These are phyloP conservation scores for Characodon lateralis DNA, from an alignment of 2,797 vertebrate genomes.

Conservation along the genomic window DNA sequence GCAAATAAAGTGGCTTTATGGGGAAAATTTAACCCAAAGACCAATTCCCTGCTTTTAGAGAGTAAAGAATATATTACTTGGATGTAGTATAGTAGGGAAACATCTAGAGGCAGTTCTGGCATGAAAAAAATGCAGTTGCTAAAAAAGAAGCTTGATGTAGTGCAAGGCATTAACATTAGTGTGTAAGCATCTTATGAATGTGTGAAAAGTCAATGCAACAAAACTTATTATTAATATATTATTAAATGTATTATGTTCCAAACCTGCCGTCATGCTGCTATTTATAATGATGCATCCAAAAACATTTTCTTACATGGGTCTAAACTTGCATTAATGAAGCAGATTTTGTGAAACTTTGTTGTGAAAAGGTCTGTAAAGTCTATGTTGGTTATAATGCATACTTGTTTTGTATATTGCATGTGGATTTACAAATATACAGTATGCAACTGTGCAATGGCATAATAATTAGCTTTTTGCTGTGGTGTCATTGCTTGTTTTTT, in stretches of 20 bases:
- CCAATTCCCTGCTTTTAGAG: slow-evolving; percentile 45
- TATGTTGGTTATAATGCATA: not conserved
- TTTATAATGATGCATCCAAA: not conserved
- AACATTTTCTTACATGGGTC: not conserved
- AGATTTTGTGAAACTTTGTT: not conserved
- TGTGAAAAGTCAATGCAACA: slow-evolving; percentile 5
- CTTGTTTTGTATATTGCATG: too few relatives aligned
- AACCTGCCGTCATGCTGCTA: not conserved
- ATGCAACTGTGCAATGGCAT: too few relatives aligned
- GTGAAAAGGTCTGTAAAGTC: not conserved
- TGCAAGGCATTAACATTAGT: slow-evolving; percentile 35
- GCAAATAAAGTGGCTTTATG: slow-evolving; percentile 61
- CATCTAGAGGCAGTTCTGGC: slow-evolving; percentile 72
- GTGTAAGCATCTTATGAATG: slow-evolving; percentile 2
- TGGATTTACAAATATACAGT: too few relatives aligned
- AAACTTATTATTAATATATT: not conserved
- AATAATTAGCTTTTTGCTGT: too few relatives aligned
- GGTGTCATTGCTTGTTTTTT: too few relatives aligned
- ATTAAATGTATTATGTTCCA: not conserved
- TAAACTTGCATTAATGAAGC: not conserved
- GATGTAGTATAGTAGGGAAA: slow-evolving; percentile 49
- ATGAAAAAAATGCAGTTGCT: slow-evolving; percentile 62
- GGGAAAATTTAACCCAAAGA: slow-evolving; percentile 54
- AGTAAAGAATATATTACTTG: slow-evolving; percentile 14
- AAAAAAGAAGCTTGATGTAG: slow-evolving; percentile 38